Evolutionary conservation across 2,888 invertebrate species (phyloP).

Genomic region (Lycocerus yunnanus): DNA sequence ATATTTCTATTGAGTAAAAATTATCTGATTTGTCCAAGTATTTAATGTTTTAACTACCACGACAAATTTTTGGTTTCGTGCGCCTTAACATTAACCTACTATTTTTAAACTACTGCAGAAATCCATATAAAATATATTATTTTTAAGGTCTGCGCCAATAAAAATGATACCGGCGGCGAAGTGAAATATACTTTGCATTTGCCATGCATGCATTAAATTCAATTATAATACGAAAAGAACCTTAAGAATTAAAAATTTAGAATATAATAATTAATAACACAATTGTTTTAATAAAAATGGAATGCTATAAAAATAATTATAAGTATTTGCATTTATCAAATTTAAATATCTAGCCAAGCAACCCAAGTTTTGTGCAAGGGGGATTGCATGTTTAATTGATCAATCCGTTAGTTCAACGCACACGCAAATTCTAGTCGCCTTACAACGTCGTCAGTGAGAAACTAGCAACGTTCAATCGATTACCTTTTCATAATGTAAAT

Average conservation of each 20-base stretch:
- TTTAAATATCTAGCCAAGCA: neutral
- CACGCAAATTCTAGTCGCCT: constrained; percentile 20
- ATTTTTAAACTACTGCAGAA: neutral
- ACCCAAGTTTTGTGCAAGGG: constrained; percentile 2
- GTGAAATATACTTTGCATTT: neutral
- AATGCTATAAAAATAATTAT: neutral
- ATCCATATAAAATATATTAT: neutral
- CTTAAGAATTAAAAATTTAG: neutral
- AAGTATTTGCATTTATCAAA: neutral
- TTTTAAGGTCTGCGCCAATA: neutral
- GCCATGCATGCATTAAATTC: neutral
- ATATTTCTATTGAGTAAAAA: neutral
- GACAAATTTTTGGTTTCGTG: neutral
- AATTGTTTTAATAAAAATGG: neutral
- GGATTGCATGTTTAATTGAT: constrained; percentile 21
- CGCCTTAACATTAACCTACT: neutral
- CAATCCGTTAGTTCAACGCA: neutral
- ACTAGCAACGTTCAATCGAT: constrained; percentile 17
- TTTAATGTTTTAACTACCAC: neutral
- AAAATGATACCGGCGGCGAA: neutral
- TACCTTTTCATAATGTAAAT: neutral
- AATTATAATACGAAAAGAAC: neutral
- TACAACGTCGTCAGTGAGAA: constrained; percentile 17
- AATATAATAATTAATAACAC: neutral
- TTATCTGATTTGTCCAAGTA: neutral